These are phyloP conservation scores for Microtus richardsoni DNA, from an alignment of 2,113 vertebrate genomes.

Conservation along the genomic window DNA sequence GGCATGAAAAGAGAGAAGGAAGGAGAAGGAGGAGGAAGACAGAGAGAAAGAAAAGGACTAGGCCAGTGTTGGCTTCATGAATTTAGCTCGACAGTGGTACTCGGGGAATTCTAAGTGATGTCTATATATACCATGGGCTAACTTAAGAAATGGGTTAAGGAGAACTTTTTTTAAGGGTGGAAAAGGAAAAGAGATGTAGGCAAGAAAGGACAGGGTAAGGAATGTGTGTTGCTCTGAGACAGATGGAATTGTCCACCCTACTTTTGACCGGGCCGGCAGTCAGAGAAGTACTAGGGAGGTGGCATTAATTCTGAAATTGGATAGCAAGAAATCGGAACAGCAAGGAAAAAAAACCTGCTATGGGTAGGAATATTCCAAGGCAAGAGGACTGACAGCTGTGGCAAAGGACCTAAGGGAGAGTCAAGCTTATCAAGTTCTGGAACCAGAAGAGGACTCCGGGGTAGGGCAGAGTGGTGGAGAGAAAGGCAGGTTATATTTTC, in stretches of 20 bases:
- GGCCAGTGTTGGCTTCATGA: neutral
- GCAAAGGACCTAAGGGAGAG: neutral
- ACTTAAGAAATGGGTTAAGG: constrained; percentile 51
- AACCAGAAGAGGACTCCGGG: neutral
- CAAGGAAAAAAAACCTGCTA: neutral
- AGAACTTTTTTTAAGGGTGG: constrained; percentile 15
- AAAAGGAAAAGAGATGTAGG: neutral
- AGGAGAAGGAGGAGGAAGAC: neutral
- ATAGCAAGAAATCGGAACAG: constrained; percentile 30
- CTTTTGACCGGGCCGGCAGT: neutral
- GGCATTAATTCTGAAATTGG: constrained; percentile 49
- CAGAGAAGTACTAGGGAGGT: neutral
- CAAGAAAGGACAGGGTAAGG: constrained; percentile 13
- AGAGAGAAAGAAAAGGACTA: neutral
- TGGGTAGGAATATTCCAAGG: neutral
- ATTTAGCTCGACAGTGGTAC: neutral
- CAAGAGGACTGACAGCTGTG: neutral
- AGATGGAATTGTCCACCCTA: constrained; percentile 42
- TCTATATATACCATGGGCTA: constrained; percentile 8
- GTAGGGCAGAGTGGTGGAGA: neutral
- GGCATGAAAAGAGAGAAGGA: neutral
- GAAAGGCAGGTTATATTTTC: neutral
- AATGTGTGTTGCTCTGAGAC: constrained; percentile 37
- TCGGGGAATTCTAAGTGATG: constrained; percentile 20
- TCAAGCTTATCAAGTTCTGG: constrained; percentile 24